Evolutionary conservation across 2,888 invertebrate genomes (phyloP), one percentile per base, ranked within the genome.

Genomic region (Yponomeuta malinellus): DNA sequence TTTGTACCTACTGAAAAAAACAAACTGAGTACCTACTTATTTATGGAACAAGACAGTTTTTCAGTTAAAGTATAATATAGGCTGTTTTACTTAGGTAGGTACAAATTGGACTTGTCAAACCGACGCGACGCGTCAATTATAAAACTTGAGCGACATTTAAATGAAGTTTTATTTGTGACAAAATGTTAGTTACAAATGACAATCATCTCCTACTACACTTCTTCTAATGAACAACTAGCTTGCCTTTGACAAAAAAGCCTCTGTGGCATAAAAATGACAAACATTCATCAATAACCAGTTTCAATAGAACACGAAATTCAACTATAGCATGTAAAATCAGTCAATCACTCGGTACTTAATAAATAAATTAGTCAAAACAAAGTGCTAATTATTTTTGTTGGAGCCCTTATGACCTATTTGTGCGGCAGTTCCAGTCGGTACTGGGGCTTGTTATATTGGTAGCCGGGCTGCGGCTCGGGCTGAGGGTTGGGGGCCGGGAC

Each of bases 381-480:
- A 33, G 29, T 9, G 31, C 9, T 64, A 10, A 29, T 5, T 29
- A 29, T 33, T 2, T 33, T 33, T 33, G 12, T 15, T 59, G 29
- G 5, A 65, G 33, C 29, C 65, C 33, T 64, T 65, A n/a, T 43
- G 29, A 10, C 67, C 82, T 86, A 89, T 78, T 89, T 90, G 65
- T 83, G 83, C 37, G 92, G 92, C 63, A 91, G 75, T 73, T 90
- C 89, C 63, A 92, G 78, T 72, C 90, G 83, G 75, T 84, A 83
- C 72, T 86, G 87, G n/a, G 92, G 92, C 74, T 85, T 90, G 73
- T 88, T 83, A 76, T 92, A 92, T 31, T 80, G 76, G 76, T 92
- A 92, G 12, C 90, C 89, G 10, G 82, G 78, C 5, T 75, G 74
- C 1, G 80, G 81, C 29, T 78, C 79, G 15, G 79, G 77, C n/a